Evolutionary conservation across 2,888 invertebrate species (phyloP), one percentile per base, ranked within the genome.

Genomic region (Dioctria rufipes): DNA sequence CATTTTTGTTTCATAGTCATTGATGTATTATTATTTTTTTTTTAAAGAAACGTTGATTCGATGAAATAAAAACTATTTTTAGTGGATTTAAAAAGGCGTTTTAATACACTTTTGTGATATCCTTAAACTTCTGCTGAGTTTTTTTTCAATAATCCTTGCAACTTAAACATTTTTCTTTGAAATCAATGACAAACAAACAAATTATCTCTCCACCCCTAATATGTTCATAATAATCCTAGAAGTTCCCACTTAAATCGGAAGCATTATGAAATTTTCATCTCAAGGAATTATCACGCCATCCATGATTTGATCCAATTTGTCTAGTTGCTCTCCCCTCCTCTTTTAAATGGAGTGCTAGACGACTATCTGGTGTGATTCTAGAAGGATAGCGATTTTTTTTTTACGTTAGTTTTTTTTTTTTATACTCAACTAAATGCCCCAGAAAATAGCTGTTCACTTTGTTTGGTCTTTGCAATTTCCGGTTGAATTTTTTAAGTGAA

Each of bases 251-350:
- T 25, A 25, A 25, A 25, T 25, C 75, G 43, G 75, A 11, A 25
- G 4, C 63, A 13, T 46, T 63, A 49, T 63, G 77, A 77, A 63
- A 63, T 58, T 73, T 73, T 63, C 77, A 77, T 77, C 63, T 49
- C 39, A 9, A 43, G 63, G 49, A 77, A 77, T 77, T 77, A 63
- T 77, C 77, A 77, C 63, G 77, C 63, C 61, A 77, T 77, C 63
- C 77, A 63, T 77, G 63, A 77, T 77, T 77, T 77, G 77, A 77
- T 77, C 77, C 77, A 77, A 77, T 77, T 77, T 77, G 63, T 63
- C 43, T 39, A 37, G 58, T 13, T 63, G 39, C 63, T 77, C 40
- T 42, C 40, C 63, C 37, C 42, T n/a, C 63, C 25, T 25, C 25
- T 25, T 25, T 25, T 25, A 25, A 63, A 77, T 77, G 46, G 43